Percentiles rank a stretch among this genome's conserved stretches.
These are phyloP conservation scores for Tetragnatha versicolor DNA, from an alignment of 1,140 invertebrate genomes.

Conservation along the genomic window DNA sequence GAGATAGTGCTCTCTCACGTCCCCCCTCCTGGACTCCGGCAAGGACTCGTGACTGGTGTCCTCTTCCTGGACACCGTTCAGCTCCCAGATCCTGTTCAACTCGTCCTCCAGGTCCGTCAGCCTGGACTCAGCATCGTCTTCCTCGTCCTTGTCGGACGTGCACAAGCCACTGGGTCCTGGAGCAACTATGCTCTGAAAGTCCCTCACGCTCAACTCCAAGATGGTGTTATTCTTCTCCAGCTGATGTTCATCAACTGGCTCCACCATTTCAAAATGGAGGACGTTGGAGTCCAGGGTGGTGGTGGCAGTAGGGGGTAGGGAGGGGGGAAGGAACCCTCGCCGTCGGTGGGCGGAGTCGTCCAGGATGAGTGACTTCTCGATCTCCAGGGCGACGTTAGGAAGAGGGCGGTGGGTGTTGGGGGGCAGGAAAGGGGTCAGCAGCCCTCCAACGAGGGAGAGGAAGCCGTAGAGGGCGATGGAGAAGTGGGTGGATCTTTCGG, in stretches of 20 bases:
- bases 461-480: conserved; percentile 51
- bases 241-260: conserved; percentile 5
- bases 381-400: conserved; percentile 54
- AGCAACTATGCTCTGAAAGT: neutral
- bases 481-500: conserved; percentile 32
- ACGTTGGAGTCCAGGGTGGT: neutral
- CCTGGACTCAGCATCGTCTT: conserved; percentile 36
- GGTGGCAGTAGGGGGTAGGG: neutral
- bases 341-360: neutral
- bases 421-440: conserved; percentile 53
- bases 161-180: neutral
- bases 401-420: conserved; percentile 48
- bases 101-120: conserved; percentile 51
- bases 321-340: neutral
- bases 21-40: neutral
- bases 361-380: conserved; percentile 38
- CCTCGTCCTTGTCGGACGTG: neutral
- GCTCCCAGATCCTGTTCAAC: conserved; percentile 45
- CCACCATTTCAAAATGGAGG: neutral
- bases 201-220: conserved; percentile 17
- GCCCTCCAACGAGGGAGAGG: conserved; percentile 52
- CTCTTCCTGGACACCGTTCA: neutral
- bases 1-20: conserved; percentile 24
- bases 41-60: neutral
- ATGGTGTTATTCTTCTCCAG: conserved; percentile 25